Percentiles rank a stretch among this genome's conserved stretches.
These are phyloP conservation scores for Galendromus occidentalis DNA, from an alignment of 1,140 invertebrate species.

Conservation along the genomic window DNA sequence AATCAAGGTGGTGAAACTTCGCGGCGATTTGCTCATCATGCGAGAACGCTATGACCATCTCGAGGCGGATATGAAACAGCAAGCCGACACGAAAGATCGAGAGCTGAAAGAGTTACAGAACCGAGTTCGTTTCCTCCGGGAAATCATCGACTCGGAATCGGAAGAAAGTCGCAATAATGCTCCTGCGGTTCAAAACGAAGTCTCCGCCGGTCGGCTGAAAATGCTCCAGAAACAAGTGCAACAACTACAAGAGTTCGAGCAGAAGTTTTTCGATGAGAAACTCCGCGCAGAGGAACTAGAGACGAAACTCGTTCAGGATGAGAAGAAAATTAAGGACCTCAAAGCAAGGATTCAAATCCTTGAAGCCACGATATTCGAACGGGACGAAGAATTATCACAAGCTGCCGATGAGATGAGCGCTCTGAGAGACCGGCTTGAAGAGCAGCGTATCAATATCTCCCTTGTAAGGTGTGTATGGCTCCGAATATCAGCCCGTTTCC, in stretches of 20 bases:
- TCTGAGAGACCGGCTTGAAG: background rate
- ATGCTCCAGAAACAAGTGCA: background rate
- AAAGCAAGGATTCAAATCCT: background rate
- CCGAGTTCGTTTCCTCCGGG: background rate
- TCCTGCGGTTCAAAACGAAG: background rate
- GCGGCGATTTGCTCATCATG: background rate
- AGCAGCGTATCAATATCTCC: background rate
- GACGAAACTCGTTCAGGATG: background rate
- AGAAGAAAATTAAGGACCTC: background rate
- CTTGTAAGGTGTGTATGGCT: background rate
- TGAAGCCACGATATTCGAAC: background rate
- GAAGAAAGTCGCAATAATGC: background rate
- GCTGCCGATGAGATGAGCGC: background rate
- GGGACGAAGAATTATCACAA: background rate
- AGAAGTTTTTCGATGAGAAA: slow-evolving; percentile 10
- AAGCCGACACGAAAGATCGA: background rate
- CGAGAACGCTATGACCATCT: background rate
- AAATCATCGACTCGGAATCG: background rate
- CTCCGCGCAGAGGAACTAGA: background rate
- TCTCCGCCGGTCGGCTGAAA: background rate
- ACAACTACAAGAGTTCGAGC: background rate
- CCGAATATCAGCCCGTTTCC: too few species aligned
- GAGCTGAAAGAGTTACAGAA: background rate
- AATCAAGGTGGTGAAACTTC: background rate
- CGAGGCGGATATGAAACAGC: background rate